Conservation (phyloP, 2,113 vertebrate species). For the Odocoileus hemionus region DNA sequence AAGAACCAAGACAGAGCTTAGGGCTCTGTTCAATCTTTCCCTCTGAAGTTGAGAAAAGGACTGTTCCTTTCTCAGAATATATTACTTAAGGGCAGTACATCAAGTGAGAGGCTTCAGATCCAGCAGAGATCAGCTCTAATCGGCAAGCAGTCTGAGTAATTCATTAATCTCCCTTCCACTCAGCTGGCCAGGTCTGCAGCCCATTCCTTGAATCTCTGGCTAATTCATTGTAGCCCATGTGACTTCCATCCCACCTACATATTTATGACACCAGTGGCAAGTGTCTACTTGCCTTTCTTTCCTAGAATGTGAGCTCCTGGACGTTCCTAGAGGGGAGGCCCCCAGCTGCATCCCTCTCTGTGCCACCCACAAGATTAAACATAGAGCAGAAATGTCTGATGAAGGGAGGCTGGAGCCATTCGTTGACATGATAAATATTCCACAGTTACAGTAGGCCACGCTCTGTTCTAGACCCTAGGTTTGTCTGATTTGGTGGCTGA, state of each 20-base stretch:
- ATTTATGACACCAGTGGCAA: not conserved
- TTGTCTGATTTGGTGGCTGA: not conserved
- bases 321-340: not conserved
- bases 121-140: constrained; percentile 32
- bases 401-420: not conserved
- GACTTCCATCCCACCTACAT: not conserved
- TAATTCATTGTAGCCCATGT: not conserved
- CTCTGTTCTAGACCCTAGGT: too few relatives aligned
- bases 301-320: not conserved
- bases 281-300: not conserved
- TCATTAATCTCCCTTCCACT: not conserved
- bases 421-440: not conserved
- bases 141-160: not conserved
- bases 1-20: not conserved
- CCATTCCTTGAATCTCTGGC: not conserved
- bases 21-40: constrained; percentile 20
- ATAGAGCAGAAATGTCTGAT: not conserved
- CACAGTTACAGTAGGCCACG: accelerated
- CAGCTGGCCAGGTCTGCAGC: not conserved
- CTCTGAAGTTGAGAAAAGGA: constrained; percentile 27
- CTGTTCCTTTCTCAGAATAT: constrained; percentile 24
- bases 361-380: not conserved
- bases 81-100: constrained; percentile 20
- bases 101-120: constrained; percentile 32
- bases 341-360: accelerated